Conservation (phyloP, 1,140 invertebrate genomes). For the Charaxes varanes region DNA sequence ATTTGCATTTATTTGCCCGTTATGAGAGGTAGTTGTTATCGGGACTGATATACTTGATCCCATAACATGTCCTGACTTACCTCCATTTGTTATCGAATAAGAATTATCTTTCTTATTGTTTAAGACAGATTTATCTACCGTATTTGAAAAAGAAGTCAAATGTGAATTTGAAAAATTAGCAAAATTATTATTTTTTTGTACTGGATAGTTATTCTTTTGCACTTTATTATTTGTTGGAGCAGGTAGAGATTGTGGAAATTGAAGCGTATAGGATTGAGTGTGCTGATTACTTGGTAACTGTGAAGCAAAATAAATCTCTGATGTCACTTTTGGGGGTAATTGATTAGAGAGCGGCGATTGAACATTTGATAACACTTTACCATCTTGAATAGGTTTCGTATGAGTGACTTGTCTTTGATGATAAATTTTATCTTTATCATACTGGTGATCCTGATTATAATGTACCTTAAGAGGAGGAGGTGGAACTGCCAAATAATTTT, state of each 20-base stretch:
- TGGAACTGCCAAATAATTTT: constrained; percentile 66
- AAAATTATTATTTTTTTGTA: constrained; percentile 17
- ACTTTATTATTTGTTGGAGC: constrained; percentile 17
- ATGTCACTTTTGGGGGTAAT: constrained; percentile 63
- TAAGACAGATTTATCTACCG: constrained; percentile 32
- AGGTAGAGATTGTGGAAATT: constrained; percentile 33
- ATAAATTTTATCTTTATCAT: constrained; percentile 48
- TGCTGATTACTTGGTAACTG: constrained; percentile 50
- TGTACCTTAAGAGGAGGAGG: constrained; percentile 57
- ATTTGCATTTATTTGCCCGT: constrained; percentile 55
- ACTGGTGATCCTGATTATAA: constrained; percentile 36
- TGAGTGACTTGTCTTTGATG: constrained; percentile 46
- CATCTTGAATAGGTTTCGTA: constrained; percentile 56
- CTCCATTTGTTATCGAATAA: constrained; percentile 43
- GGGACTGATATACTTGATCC: constrained; percentile 52
- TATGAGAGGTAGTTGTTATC: constrained; percentile 34
- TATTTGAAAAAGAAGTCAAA: constrained; percentile 27
- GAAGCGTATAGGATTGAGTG: constrained; percentile 49
- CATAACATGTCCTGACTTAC: constrained; percentile 36
- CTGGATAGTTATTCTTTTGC: constrained; percentile 20
- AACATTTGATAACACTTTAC: constrained; percentile 58
- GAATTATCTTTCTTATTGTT: constrained; percentile 33
- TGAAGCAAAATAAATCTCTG: constrained; percentile 70
- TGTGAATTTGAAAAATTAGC: background rate
- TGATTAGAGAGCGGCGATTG: constrained; percentile 57